Base-by-base conservation (phyloP, 2,888 invertebrate genomes). In the Macrosoma leucophasiata region DNA sequence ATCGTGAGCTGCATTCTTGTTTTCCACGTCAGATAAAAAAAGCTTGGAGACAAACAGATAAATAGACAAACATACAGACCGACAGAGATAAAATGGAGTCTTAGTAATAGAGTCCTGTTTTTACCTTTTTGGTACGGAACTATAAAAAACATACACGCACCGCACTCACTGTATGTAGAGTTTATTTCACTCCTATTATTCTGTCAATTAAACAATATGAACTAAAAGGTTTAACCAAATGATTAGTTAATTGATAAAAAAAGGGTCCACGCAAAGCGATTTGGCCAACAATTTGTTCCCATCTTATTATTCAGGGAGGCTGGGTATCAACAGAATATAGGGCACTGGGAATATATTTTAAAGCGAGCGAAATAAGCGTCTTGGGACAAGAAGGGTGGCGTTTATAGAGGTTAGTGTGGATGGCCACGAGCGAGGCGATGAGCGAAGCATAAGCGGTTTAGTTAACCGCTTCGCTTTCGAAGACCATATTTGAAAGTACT, bases 351-450 rank as follows among this genome's bases (percentile, higher is more conserved):
- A 60, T 62, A 52, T 52, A 50, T 53, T 53, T 71, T 64, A 69
- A 71, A 71, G 59, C 55, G 64, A 58, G 59, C 60, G 62, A 60
- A 70, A 67, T 69, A 68, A 62, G 57, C 55, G 67, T 46, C 63
- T 50, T 43, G 68, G 70, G 71, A 62, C 51, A 53, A 50, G 59
- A 62, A 65, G 62, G 67, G 67, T 60, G 58, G 56, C 59, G 54
- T 54, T 53, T 56, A 55, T 61, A 34, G 47, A 46, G 63, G 52
- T 41, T 40, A 19, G 36, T 20, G 46, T 33, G 13, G 34, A 36
- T 1, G 61, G 58, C 58, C 44, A 48, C 15, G 18, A 46, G 46
- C 55, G 52, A 36, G 43, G 30, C 39, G 14, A 23, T 33, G 20
- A 36, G 29, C 33, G 36, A 30, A 39, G 33, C 31, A 29, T 27